Base-by-base conservation (phyloP, 2,113 vertebrate species). In the Todiramphus saurophagus region DNA sequence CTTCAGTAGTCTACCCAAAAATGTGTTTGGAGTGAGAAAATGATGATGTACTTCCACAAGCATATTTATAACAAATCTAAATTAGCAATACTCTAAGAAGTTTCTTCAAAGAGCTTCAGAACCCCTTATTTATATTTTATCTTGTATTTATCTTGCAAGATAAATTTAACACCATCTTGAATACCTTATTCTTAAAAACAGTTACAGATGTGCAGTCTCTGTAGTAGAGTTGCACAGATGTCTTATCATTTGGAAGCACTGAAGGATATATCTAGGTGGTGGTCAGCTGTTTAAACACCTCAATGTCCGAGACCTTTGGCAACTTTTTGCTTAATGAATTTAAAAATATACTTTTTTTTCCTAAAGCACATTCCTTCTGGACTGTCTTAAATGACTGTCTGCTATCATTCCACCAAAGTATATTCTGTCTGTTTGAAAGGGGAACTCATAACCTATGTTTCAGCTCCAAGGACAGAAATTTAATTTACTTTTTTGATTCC, bases 401-500 rank as follows among this genome's bases (percentile, higher is more conserved):
- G 18, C 68, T 31, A 35, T 48, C 60, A 39, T 56, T 93, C 33
- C 44, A 62, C 39, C 21, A 39, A 90, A 27, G 21, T 5, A 46
- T 31, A 74, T 11, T 67, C 75, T 81, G 25, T 31, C 68, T 69
- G 0, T 90, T 53, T 83, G 56, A 90, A 92, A 78, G 39, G 16
- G 55, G 9, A 89, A 74, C 43, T 80, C 63, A 16, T 10, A 68
- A 31, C 8, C 35, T 58, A 9, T 24, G 16, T 67, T 85, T 94
- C 72, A 90, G 64, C 73, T 92, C 73, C 51, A 72, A 75, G 64
- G 56, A 90, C 0, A 83, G 46, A 93, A 87, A 69, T 70, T 85
- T 87, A 93, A 90, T 88, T 94, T 83, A 21, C 9, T 79, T 68
- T 79, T 72, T 79, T 70, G 37, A 89, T 75, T 92, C 72, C 39